Percentiles rank a stretch among this genome's conserved stretches.
These are phyloP conservation scores for Molorchus minor DNA, from an alignment of 2,888 invertebrate genomes.

Conservation along the genomic window DNA sequence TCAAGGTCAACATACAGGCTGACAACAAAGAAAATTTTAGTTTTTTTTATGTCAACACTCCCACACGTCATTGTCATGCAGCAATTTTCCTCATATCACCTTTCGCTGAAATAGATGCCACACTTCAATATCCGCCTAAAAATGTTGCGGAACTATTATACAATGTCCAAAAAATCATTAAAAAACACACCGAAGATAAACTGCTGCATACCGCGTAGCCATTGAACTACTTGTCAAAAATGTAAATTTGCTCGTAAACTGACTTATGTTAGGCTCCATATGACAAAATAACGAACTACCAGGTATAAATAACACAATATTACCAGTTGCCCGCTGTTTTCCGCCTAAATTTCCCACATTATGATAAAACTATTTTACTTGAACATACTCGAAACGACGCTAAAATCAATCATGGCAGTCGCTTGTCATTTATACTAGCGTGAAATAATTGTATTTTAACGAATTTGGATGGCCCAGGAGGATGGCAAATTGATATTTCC, in stretches of 20 bases:
- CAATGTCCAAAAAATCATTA: conserved; percentile 17
- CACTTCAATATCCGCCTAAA: conserved; percentile 20
- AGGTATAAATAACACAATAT: conserved; percentile 45
- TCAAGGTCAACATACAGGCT: conserved; percentile 58
- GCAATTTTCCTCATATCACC: conserved; percentile 14
- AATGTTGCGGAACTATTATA: conserved; percentile 10
- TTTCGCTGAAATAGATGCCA: conserved; percentile 5
- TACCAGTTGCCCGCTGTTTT: conserved; percentile 56
- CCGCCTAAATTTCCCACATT: conserved; percentile 58
- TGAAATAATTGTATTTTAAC: conserved; percentile 14
- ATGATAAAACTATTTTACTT: conserved; percentile 54
- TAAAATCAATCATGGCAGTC: conserved; percentile 64
- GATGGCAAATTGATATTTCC: conserved; percentile 7
- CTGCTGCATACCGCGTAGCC: conserved; percentile 51
- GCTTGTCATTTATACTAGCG: conserved; percentile 58
- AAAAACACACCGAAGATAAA: conserved; percentile 34
- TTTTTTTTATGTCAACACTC: conserved; percentile 50
- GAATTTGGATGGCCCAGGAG: neutral
- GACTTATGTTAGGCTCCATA: conserved; percentile 48
- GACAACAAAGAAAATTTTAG: conserved; percentile 56
- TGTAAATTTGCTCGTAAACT: conserved; percentile 48
- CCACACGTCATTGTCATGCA: conserved; percentile 43
- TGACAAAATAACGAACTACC: conserved; percentile 36
- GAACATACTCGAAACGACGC: conserved; percentile 59
- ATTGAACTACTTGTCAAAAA: conserved; percentile 57